Evolutionary conservation across 2,888 invertebrate species (phyloP).

Genomic region (Leptopilina myrica): DNA sequence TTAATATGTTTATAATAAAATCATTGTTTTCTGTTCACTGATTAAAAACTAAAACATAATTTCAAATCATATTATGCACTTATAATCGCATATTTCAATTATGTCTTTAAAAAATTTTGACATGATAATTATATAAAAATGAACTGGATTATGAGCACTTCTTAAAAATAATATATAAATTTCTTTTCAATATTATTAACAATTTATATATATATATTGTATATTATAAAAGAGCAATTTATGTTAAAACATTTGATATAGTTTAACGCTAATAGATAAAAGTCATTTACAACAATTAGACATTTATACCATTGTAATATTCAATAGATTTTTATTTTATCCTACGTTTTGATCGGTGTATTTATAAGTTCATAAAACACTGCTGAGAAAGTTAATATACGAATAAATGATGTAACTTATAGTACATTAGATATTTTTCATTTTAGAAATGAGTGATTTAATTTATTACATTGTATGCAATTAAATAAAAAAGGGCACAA

Average conservation of each 20-base stretch:
- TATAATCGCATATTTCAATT: not conserved
- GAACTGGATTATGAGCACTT: conserved; percentile 17
- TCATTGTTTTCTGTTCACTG: too few relatives aligned
- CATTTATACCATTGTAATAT: not conserved
- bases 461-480: too few relatives aligned
- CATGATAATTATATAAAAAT: not conserved
- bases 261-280: not conserved
- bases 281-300: not conserved
- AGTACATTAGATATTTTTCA: too few relatives aligned
- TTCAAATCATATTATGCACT: not conserved
- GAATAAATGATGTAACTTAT: too few relatives aligned
- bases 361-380: too few relatives aligned
- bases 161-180: conserved; percentile 31
- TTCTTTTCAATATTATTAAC: conserved; percentile 27
- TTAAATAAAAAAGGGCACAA: too few relatives aligned
- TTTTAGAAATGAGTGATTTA: too few relatives aligned
- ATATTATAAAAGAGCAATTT: not conserved
- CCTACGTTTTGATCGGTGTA: not conserved
- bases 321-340: not conserved
- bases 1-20: too few relatives aligned
- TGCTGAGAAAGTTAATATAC: too few relatives aligned
- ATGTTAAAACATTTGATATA: not conserved
- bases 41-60: not conserved
- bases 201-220: conserved; percentile 9
- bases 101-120: not conserved